A percentile compares a stretch with the other conserved stretches of the same genome.
These are phyloP conservation scores for Aromia moschata DNA, from an alignment of 2,888 invertebrate species.

Conservation along the genomic window DNA sequence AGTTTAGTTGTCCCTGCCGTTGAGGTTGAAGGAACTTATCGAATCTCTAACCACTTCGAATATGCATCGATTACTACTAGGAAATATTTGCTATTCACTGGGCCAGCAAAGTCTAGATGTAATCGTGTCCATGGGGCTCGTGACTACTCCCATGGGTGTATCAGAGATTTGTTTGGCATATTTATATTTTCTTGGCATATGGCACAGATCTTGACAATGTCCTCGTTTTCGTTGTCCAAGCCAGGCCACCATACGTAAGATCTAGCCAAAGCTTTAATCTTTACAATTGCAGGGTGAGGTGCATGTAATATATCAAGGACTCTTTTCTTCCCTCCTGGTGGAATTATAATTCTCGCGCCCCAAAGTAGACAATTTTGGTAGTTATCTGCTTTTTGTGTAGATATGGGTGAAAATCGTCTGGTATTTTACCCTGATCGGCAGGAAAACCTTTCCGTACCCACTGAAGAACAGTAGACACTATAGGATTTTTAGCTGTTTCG, in stretches of 20 bases:
- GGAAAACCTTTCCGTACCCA: background rate
- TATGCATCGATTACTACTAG: background rate
- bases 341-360: background rate
- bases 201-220: background rate
- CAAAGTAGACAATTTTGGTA: background rate
- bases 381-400: background rate
- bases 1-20: background rate
- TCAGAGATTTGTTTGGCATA: background rate
- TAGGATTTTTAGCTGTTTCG: background rate
- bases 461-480: background rate
- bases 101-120: background rate
- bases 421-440: background rate
- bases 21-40: slow-evolving; percentile 12
- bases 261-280: background rate
- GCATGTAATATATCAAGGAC: background rate
- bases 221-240: background rate
- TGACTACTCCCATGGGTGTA: background rate
- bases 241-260: background rate
- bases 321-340: background rate
- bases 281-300: background rate
- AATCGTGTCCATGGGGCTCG: background rate
- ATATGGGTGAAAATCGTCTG: background rate
- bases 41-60: background rate
- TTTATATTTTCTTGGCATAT: background rate
- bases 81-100: background rate